Evolutionary conservation across 2,797 vertebrate species (phyloP), one percentile per base, ranked within the genome.

Genomic region (Graptemys geographica): DNA sequence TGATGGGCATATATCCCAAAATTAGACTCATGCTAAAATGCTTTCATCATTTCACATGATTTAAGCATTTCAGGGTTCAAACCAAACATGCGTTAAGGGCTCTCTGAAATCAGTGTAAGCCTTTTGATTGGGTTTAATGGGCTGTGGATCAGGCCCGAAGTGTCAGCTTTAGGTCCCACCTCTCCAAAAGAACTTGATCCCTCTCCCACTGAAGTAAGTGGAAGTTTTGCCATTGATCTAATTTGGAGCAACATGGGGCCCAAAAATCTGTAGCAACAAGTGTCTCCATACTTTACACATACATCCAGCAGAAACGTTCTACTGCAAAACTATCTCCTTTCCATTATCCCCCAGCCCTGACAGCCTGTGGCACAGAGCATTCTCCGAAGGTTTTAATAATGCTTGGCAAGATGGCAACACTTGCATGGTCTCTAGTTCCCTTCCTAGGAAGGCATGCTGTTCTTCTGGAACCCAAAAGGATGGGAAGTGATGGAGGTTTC

Each of bases 61-160:
- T 74, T 62, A 85, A 91, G 82, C 37, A 93, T 89, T 51, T 65
- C 0, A 3, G 19, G 78, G 55, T 49, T 91, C 84, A 44, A 89
- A 31, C 65, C 25, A 31, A 49, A 82, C 56, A 79, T 37, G 41
- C 89, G 83, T 79, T 49, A 65, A 83, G 83, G 87, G 84, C 7
- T 87, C 84, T 87, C 44, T 90, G 93, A 87, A 72, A 79, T 88
- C 79, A 11, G 11, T 37, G 90, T 69, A 89, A 94, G 76, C 49
- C 90, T 95, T 92, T 92, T 87, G 78, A 86, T 56, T 76, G 79
- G 10, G 82, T 92, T 94, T 91, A 84, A 86, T 47, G 89, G 65
- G 41, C 28, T 87, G 89, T 92, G 89, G 93, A 96, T 79, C 84
- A 37, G 33, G 87, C 86, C 86, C 76, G 27, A 31, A 82, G 1